Evolutionary conservation across 2,113 vertebrate genomes (phyloP).

Genomic region (Addax nasomaculatus): DNA sequence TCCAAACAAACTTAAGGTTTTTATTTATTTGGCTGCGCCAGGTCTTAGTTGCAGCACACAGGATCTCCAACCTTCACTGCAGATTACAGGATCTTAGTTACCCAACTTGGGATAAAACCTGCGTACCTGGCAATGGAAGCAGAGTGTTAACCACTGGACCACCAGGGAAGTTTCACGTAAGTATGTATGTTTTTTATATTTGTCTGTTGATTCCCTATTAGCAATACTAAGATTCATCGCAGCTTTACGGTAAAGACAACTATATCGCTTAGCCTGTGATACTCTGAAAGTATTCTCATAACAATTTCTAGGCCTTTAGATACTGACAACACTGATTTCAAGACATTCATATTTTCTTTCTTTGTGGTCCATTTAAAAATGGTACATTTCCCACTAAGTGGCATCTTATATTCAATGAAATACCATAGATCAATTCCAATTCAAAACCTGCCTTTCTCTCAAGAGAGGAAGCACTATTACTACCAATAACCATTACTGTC

Average conservation of each 20-base stretch:
- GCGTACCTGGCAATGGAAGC: not conserved
- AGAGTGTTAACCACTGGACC: not conserved
- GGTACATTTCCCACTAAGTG: not conserved
- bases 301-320: slow-evolving; percentile 1
- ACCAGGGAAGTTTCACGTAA: not conserved
- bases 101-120: not conserved
- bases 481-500: slow-evolving; percentile 1
- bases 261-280: not conserved
- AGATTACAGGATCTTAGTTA: not conserved
- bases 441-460: not conserved
- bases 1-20: not conserved
- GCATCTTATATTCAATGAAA: not conserved
- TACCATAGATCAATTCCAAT: not conserved
- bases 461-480: not conserved
- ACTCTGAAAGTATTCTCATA: not conserved
- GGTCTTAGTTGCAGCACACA: not conserved
- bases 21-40: not conserved
- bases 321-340: not conserved
- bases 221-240: not conserved
- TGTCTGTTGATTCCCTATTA: not conserved
- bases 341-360: not conserved
- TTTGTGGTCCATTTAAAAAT: not conserved
- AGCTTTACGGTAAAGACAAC: not conserved
- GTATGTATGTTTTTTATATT: not conserved
- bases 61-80: not conserved